Conservation (phyloP, 2,797 vertebrate species). For the Oceanodroma leucorhoa region DNA sequence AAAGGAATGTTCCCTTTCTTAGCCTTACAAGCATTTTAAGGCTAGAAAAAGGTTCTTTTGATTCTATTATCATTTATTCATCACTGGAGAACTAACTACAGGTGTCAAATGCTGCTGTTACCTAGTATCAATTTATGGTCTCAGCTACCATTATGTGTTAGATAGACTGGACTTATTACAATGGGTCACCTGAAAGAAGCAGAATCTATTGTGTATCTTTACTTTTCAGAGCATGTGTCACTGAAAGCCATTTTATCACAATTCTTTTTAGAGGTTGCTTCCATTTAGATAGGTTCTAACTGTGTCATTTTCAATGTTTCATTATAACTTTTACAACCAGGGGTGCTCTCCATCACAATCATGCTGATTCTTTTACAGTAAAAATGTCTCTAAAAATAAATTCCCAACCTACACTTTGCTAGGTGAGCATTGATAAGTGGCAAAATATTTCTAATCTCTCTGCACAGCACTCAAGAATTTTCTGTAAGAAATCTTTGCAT, state of each 20-base stretch:
- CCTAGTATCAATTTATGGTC: not conserved
- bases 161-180: not conserved
- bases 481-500: not conserved
- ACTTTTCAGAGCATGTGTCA: not conserved
- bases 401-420: slow-evolving; percentile 23
- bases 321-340: slow-evolving; percentile 49
- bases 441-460: slow-evolving; percentile 26
- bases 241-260: not conserved
- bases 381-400: slow-evolving; percentile 69
- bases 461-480: not conserved
- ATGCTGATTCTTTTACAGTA: slow-evolving; percentile 53
- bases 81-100: slow-evolving; percentile 7
- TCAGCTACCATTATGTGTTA: not conserved
- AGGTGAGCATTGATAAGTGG: not conserved
- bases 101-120: not conserved
- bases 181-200: not conserved
- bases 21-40: not conserved
- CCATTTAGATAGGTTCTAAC: slow-evolving; percentile 51
- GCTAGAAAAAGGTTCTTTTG: not conserved
- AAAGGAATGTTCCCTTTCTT: not conserved
- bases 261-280: slow-evolving; percentile 35
- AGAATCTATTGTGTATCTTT: not conserved
- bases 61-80: not conserved
- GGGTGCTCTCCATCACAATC: slow-evolving; percentile 31
- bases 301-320: slow-evolving; percentile 54